These are phyloP conservation scores for Bagarius yarrelli DNA, from an alignment of 2,113 vertebrate genomes.

Conservation along the genomic window DNA sequence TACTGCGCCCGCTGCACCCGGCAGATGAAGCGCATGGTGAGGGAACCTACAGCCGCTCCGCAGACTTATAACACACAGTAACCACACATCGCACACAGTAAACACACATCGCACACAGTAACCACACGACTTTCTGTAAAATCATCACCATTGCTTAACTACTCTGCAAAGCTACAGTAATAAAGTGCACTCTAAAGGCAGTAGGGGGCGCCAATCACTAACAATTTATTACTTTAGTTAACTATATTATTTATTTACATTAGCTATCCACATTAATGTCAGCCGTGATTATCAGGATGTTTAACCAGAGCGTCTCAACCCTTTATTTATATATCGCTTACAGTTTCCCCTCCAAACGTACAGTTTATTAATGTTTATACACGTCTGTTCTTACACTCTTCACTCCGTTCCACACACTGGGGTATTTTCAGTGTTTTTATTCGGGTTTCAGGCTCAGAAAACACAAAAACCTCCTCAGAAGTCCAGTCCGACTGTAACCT, in stretches of 20 bases:
- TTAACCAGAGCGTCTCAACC: too few species aligned
- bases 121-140: too few species aligned
- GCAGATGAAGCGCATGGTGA: conserved; percentile 98
- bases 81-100: too few species aligned
- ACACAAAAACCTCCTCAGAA: conserved; percentile 94
- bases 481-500: conserved; percentile 81
- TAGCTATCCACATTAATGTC: too few species aligned
- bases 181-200: not conserved
- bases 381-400: not conserved
- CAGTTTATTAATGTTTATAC: not conserved
- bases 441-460: conserved; percentile 82
- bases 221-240: not conserved
- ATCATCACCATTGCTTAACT: not conserved
- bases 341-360: not conserved
- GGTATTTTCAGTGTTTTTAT: not conserved
- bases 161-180: not conserved
- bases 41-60: conserved; percentile 42
- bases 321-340: too few species aligned
- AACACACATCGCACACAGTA: too few species aligned
- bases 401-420: not conserved
- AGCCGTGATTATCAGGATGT: not conserved
- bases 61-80: not conserved
- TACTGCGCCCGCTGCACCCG: conserved; percentile 96
- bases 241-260: too few species aligned
- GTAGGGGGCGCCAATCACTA: not conserved